A percentile compares a stretch with the other conserved stretches of the same genome.
Evolutionary conservation across 2,113 vertebrate species (phyloP).

Genomic region (Ceratotherium simum): DNA sequence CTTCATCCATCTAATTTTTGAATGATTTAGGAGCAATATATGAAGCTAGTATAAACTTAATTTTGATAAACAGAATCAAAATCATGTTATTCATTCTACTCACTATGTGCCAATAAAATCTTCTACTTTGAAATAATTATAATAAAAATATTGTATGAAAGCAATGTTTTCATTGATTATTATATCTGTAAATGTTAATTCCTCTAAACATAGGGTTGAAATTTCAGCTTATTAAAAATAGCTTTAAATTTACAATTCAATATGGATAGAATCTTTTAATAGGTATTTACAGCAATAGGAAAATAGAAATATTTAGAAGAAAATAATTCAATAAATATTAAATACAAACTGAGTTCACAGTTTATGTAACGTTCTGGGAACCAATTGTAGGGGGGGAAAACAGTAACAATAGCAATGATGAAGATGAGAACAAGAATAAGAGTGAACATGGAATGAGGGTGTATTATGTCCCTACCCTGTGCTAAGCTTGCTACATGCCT

Average conservation of each 20-base stretch:
- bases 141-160: background rate
- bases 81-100: background rate
- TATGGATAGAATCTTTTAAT: background rate
- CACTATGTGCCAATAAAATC: background rate
- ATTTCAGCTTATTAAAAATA: background rate
- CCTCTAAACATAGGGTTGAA: background rate
- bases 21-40: background rate
- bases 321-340: conserved; percentile 17
- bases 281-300: background rate
- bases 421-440: background rate
- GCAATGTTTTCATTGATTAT: background rate
- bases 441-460: background rate
- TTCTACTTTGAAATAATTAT: conserved; percentile 36
- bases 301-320: background rate
- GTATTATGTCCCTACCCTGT: background rate
- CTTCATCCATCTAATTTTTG: background rate
- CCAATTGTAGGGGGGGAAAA: background rate
- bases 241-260: background rate
- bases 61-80: background rate
- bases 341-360: background rate
- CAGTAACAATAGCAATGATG: background rate
- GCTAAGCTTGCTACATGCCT: background rate
- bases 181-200: background rate
- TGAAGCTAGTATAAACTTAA: background rate
- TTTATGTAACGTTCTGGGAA: background rate